phyloP scores from a whole-genome alignment of 2,888 invertebrate species.

The Rutpela maculata region DNA sequence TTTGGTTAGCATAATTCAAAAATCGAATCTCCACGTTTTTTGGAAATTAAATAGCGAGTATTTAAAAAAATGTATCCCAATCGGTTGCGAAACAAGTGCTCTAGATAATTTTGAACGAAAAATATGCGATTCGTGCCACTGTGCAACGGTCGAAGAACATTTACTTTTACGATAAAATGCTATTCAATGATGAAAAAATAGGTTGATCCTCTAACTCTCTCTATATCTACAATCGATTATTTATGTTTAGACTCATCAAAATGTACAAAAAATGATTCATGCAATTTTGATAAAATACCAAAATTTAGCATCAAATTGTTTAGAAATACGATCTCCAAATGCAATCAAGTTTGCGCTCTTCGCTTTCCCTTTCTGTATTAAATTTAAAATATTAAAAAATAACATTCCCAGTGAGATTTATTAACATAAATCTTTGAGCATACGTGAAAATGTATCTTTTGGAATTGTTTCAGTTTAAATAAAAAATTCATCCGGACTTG shows the following conservation, averaged over 20 bases:
- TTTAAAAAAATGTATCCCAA: too few relatives aligned
- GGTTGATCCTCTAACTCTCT: too few relatives aligned
- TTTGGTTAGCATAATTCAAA: too few relatives aligned
- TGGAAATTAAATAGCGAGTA: too few relatives aligned
- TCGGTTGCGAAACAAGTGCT: too few relatives aligned
- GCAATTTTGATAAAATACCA: neutral
- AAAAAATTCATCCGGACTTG: slow-evolving; percentile 37
- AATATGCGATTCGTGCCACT: too few relatives aligned
- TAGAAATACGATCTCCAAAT: neutral
- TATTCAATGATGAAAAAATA: too few relatives aligned
- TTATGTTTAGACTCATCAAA: neutral
- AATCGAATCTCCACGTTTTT: too few relatives aligned
- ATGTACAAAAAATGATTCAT: neutral
- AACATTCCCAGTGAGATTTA: slow-evolving; percentile 6
- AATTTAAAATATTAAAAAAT: slow-evolving; percentile 20
- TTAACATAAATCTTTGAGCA: slow-evolving; percentile 29
- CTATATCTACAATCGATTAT: too few relatives aligned
- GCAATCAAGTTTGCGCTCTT: neutral
- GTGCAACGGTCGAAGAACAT: too few relatives aligned
- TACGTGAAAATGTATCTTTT: slow-evolving; percentile 17
- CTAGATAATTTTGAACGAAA: too few relatives aligned
- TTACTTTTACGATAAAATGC: too few relatives aligned
- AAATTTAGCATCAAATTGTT: neutral
- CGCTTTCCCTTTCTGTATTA: slow-evolving; percentile 10
- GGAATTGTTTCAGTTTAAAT: slow-evolving; percentile 30